Conservation (phyloP, 2,888 invertebrate species). For the Cepaea hortensis region DNA sequence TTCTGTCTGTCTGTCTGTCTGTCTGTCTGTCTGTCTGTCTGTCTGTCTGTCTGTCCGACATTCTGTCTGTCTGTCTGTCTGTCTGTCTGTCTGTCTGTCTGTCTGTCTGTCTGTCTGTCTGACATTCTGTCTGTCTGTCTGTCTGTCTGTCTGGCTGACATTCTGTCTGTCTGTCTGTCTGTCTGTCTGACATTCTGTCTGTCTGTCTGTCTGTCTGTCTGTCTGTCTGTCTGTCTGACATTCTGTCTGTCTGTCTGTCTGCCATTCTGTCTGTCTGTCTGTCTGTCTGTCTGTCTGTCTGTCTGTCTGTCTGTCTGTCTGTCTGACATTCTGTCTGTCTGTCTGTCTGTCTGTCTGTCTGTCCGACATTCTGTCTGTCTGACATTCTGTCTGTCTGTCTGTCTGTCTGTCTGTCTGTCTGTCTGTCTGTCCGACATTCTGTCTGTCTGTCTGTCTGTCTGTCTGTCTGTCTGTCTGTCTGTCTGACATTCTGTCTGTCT, state of each 20-base stretch:
- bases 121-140: too few relatives aligned
- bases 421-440: neutral
- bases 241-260: neutral
- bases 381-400: too few relatives aligned
- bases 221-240: neutral
- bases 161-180: neutral
- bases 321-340: neutral
- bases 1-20: conserved; percentile 5
- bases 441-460: too few relatives aligned
- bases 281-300: neutral
- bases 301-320: conserved; percentile 4
- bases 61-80: neutral
- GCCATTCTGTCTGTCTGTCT: neutral
- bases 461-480: neutral
- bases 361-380: too few relatives aligned
- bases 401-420: neutral
- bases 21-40: too few relatives aligned
- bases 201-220: neutral
- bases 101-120: too few relatives aligned
- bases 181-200: neutral
- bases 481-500: neutral
- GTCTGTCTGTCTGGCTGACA: neutral
- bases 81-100: neutral
- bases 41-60: too few relatives aligned
- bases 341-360: neutral